Percentiles rank a stretch among this genome's conserved stretches.
phyloP scores from a whole-genome alignment of 1,140 invertebrate species.

The Drosophila sproati region DNA sequence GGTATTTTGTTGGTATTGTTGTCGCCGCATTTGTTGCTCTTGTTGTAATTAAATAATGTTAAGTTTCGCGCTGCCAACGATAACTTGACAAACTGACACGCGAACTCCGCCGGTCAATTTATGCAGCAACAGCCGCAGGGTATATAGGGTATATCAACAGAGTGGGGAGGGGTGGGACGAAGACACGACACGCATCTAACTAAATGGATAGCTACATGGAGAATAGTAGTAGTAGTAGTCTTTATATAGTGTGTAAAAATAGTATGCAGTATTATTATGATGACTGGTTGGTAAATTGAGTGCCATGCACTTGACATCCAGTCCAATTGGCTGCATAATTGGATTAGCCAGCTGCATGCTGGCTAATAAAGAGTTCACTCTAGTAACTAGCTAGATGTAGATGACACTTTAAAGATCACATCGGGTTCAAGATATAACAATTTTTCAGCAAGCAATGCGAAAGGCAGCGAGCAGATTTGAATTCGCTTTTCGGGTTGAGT shows the following conservation, averaged over 20 bases:
- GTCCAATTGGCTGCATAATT: constrained; percentile 44
- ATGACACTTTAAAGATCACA: constrained; percentile 23
- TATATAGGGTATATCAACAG: not conserved
- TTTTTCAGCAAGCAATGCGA: constrained; percentile 1
- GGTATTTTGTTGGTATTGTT: constrained; percentile 43
- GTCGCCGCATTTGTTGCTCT: constrained; percentile 46
- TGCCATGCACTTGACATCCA: constrained; percentile 57
- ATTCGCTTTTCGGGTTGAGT: too few species aligned
- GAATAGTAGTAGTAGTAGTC: not conserved
- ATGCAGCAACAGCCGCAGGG: constrained; percentile 1
- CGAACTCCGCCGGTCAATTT: constrained; percentile 53
- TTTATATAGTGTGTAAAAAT: constrained; percentile 53
- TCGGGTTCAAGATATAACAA: constrained; percentile 5
- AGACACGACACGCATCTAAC: constrained; percentile 29
- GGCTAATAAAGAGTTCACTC: not conserved
- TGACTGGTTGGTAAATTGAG: constrained; percentile 37
- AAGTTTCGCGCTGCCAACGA: constrained; percentile 50
- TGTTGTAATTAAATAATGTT: constrained; percentile 78
- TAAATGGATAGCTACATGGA: constrained; percentile 25
- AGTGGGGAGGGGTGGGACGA: not conserved
- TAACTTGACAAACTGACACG: constrained; percentile 71
- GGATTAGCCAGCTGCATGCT: constrained; percentile 30
- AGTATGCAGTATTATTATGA: constrained; percentile 34
- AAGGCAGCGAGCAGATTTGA: too few species aligned
- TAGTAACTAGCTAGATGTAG: constrained; percentile 1